phyloP scores from a whole-genome alignment of 1,140 invertebrate genomes.

The Chironomus striatipennis region DNA sequence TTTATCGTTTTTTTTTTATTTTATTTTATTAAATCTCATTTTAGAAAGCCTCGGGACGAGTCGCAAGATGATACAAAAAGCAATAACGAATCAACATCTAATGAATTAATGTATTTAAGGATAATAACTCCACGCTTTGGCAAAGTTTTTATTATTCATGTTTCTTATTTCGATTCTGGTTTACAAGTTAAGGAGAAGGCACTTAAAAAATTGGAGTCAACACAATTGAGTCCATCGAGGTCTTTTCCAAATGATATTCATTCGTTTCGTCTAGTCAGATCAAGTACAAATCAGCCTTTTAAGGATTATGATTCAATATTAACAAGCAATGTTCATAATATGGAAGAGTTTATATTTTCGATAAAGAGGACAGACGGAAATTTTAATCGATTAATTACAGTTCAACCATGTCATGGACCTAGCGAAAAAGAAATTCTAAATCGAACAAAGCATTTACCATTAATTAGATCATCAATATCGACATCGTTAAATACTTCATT shows the following conservation, averaged over 20 bases:
- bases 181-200: not conserved
- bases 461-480: not conserved
- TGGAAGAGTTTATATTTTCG: not conserved
- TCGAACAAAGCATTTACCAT: not conserved
- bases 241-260: not conserved
- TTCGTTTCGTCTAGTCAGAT: not conserved
- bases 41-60: not conserved
- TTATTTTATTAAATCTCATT: too few species aligned
- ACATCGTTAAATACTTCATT: not conserved
- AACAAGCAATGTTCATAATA: not conserved
- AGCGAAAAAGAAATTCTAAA: not conserved
- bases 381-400: not conserved
- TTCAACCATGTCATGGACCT: not conserved
- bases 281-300: not conserved
- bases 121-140: not conserved
- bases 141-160: not conserved
- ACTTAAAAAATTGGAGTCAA: not conserved
- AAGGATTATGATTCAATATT: not conserved
- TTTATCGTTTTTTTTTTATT: not conserved
- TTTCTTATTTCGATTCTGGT: conserved; percentile 7
- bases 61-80: not conserved
- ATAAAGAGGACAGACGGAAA: not conserved
- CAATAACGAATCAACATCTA: not conserved
- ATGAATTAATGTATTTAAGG: not conserved
- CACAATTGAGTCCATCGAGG: not conserved